Conservation (phyloP, 2,888 invertebrate species). For the Halocaridina rubra region DNA sequence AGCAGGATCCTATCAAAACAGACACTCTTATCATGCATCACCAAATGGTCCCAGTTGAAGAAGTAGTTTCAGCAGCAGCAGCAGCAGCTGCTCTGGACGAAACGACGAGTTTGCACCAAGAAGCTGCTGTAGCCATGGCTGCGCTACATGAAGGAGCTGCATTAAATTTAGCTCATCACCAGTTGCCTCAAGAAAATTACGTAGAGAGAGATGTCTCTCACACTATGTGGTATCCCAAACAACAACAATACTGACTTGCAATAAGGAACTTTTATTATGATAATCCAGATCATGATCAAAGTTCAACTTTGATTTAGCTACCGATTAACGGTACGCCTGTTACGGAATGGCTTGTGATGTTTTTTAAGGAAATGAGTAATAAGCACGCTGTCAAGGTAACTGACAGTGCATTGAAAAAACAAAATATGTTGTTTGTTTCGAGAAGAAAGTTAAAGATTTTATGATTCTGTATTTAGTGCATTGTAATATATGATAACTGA, state of each 20-base stretch:
- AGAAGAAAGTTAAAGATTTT: no score
- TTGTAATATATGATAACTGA: no score
- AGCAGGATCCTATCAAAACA: not conserved
- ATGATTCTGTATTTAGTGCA: no score
- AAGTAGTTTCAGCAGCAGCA: constrained; percentile 25
- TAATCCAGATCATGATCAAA: no score
- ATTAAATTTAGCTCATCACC: constrained; percentile 49
- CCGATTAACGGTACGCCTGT: no score
- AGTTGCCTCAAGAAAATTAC: constrained; percentile 36
- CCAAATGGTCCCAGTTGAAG: not conserved
- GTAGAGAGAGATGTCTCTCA: constrained; percentile 34
- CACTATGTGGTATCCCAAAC: constrained; percentile 47
- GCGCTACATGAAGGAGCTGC: constrained; percentile 57
- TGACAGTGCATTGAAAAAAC: no score
- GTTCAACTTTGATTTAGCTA: no score
- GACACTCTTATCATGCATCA: not conserved
- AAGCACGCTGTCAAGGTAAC: no score
- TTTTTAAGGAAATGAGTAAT: no score
- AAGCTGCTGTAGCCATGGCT: constrained; percentile 61
- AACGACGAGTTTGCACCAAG: constrained; percentile 43
- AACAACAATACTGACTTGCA: not conserved
- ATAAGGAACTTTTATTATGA: no score
- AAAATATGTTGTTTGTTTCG: no score
- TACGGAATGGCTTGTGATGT: no score
- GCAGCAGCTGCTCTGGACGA: constrained; percentile 40